Evolutionary conservation across 2,888 invertebrate genomes (phyloP), one percentile per base, ranked within the genome.

Genomic region (Pollenia angustigena): DNA sequence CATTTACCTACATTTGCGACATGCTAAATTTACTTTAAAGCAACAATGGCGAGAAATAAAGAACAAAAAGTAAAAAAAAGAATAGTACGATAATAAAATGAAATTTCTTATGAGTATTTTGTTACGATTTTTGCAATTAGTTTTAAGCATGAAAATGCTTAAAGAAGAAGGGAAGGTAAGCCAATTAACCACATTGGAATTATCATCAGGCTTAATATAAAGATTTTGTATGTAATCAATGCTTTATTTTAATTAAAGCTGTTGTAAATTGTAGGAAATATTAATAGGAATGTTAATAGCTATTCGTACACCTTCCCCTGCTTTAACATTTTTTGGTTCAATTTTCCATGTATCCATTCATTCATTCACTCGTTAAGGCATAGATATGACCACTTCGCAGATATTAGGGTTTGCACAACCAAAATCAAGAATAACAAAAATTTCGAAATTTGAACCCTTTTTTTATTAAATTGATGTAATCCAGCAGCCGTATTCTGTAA

Each of bases 1-100:
- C 64, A 76, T 85, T 85, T 85, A 85, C 81, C 71, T 81, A 74
- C 74, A 75, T 81, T 81, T 71, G 9, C 54, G 32, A 52, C 42
- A 81, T 58, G 75, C 48, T 76, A 66, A 76, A 76, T 72, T 76
- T 76, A 54, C n/a, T 81, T 62, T 64, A 75, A 54, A 78, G 71
- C 44, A 71, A 66, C n/a, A 64, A 62, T 32, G 56, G 23, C 14
- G 18, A 52, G 50, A 64, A 52, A 62, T 1, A 62, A 62, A 62
- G 14, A 42, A 62, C 1, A n/a, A 23, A 48, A 16, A 6, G 10
- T 8, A 16, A 40, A 69, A 66, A 69, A 52, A 54, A 83, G 42
- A 71, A 58, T 16, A 46, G 54, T 23, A 23, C 23, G 23, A 23
- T 56, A 56, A 46, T 69, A 48, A 71, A 83, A 71, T 58, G 50